phyloP scores from a whole-genome alignment of 2,888 invertebrate genomes.

The Ellobium chinense region DNA sequence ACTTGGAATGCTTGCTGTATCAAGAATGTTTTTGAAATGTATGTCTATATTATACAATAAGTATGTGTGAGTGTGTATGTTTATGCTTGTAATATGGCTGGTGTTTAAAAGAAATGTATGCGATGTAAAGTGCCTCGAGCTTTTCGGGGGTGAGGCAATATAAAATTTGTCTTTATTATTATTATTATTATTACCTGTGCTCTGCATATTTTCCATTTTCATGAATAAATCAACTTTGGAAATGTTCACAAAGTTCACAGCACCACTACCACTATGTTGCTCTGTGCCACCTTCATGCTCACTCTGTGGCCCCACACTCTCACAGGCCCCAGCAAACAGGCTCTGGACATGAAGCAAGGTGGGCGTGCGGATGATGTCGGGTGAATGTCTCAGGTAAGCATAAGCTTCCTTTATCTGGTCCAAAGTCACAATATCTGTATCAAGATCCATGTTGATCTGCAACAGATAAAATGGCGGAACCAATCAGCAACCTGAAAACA shows the following conservation, averaged over 20 bases:
- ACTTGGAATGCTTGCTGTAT: no score
- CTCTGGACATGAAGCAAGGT: constrained; percentile 57
- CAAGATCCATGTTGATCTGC: constrained; percentile 33
- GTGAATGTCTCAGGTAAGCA: constrained; percentile 52
- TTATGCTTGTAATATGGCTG: no score
- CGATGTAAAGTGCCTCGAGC: no score
- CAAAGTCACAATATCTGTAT: constrained; percentile 52
- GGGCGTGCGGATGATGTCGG: constrained; percentile 62
- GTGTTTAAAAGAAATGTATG: no score
- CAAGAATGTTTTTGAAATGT: no score
- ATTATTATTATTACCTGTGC: constrained; percentile 68
- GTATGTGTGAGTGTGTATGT: no score
- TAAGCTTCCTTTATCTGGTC: constrained; percentile 56
- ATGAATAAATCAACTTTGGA: constrained; percentile 59
- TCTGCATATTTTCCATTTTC: constrained; percentile 72
- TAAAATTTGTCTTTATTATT: no score
- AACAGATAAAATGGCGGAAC: no score
- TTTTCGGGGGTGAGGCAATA: no score
- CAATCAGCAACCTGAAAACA: no score
- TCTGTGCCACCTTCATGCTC: not conserved
- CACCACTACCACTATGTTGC: not conserved
- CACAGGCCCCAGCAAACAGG: constrained; percentile 56
- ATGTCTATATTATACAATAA: no score
- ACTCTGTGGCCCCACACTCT: not conserved
- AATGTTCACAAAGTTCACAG: constrained; percentile 6